Conservation (phyloP, 1,140 invertebrate species). For the Gonioctena quinquepunctata region DNA sequence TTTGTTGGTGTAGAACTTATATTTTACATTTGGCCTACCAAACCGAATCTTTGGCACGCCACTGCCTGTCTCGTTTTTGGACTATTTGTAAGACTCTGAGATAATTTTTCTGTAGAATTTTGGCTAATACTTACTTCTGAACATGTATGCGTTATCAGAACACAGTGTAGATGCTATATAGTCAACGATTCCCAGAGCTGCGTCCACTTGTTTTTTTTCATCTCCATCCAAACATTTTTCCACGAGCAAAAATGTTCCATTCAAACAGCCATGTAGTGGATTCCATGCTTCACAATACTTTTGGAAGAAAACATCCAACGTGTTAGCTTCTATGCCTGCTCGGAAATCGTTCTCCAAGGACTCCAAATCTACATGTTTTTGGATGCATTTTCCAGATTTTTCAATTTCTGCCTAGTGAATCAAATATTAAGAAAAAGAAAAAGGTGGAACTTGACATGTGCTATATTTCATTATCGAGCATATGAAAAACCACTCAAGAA, state of each 20-base stretch:
- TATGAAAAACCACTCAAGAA: too few species aligned
- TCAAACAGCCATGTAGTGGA: background rate
- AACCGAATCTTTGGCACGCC: too few species aligned
- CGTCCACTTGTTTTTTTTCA: background rate
- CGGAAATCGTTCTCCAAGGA: background rate
- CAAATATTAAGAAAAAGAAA: too few species aligned
- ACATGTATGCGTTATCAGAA: background rate
- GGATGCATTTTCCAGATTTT: background rate
- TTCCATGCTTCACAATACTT: background rate
- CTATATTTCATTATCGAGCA: too few species aligned
- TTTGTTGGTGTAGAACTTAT: too few species aligned
- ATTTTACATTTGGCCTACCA: too few species aligned
- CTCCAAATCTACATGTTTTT: background rate
- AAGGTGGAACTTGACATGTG: too few species aligned
- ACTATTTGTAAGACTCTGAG: too few species aligned
- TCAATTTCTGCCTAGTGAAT: background rate
- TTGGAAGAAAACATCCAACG: background rate
- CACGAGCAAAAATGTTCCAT: background rate
- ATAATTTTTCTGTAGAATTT: too few species aligned
- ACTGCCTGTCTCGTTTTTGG: too few species aligned
- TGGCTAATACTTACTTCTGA: background rate
- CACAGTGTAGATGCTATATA: background rate
- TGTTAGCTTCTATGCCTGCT: background rate
- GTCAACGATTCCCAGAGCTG: background rate
- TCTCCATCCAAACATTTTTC: background rate